Evolutionary conservation across 2,797 vertebrate genomes (phyloP), one percentile per base, ranked within the genome.

Genomic region (Dendrocincla tyrannina): DNA sequence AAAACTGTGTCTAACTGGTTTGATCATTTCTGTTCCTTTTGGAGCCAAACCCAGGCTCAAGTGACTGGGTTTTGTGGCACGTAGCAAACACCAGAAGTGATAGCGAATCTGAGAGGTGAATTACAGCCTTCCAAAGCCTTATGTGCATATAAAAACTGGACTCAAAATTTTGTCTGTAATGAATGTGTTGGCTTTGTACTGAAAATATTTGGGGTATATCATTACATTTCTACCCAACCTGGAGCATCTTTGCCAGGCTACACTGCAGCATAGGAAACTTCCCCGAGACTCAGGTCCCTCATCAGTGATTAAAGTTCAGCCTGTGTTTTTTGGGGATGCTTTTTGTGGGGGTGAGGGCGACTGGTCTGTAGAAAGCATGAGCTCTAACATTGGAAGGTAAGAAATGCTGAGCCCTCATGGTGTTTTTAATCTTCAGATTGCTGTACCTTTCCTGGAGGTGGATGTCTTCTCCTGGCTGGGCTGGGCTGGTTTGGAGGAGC

Each of bases 151-250:
- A 27, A 30, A 28, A 28, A 9, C 53, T 9, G 27, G 59, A 10
- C 70, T 67, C 49, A 73, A 35, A 41, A 73, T 17, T 47, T 5
- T 7, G n/a, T 27, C 46, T 49, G 3, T 10, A 49, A 19, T 6
- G 23, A 19, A 44, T 39, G 4, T 8, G 0, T 22, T 37, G 70
- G 44, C n/a, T 30, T 63, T 37, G 63, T 60, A 9, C 46, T 42
- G 60, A 1, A 16, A 56, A 47, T 37, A 3, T 24, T 52, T 27
- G 0, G 25, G 63, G 19, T 32, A 2, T 59, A 22, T 33, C 35
- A 0, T n/a, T 59, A 1, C 4, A 27, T 20, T 68, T 83, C 24
- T 60, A 42, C 27, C 50, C 2, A 6, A n/a, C 35, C 41, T 5
- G 17, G 73, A 83, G 44, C 28, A 10, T 28, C 58, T 47, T 28